Evolutionary conservation across 2,888 invertebrate genomes (phyloP).

Genomic region (Drosophila nigritarsus): DNA sequence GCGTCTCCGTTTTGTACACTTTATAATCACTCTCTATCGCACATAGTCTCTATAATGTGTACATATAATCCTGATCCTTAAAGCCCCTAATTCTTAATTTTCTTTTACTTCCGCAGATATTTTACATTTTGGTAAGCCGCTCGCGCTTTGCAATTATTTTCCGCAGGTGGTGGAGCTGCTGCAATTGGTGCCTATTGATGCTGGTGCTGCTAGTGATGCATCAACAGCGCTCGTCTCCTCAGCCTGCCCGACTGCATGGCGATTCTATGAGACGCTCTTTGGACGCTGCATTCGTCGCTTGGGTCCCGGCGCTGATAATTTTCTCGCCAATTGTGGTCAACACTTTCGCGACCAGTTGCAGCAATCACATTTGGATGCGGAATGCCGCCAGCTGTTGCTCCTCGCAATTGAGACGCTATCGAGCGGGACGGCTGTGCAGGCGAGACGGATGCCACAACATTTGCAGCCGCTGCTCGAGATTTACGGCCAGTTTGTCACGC

Average conservation of each 20-base stretch:
- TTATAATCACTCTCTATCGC: neutral
- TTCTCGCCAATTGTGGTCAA: slow-evolving; percentile 59
- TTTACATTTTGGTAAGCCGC: slow-evolving; percentile 81
- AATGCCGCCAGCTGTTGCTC: slow-evolving; percentile 67
- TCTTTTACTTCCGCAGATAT: slow-evolving; percentile 63
- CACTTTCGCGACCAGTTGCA: slow-evolving; percentile 53
- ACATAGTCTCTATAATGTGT: neutral
- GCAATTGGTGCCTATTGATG: slow-evolving; percentile 61
- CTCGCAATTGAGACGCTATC: slow-evolving; percentile 76
- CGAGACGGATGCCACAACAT: slow-evolving; percentile 60
- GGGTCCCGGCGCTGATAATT: slow-evolving; percentile 67
- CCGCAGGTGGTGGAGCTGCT: slow-evolving; percentile 63
- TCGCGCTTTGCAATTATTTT: slow-evolving; percentile 78
- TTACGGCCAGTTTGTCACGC: slow-evolving; percentile 50
- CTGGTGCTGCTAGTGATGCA: neutral
- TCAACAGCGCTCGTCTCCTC: neutral
- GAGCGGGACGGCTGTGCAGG: slow-evolving; percentile 56
- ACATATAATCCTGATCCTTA: neutral
- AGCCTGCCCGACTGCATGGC: slow-evolving; percentile 42
- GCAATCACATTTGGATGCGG: slow-evolving; percentile 27
- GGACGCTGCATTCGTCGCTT: slow-evolving; percentile 61
- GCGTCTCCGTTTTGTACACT: neutral
- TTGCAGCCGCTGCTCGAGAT: slow-evolving; percentile 65
- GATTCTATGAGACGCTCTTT: slow-evolving; percentile 81
- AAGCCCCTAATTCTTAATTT: too few relatives aligned